Evolutionary conservation across 2,113 vertebrate genomes (phyloP), one percentile per base, ranked within the genome.

Genomic region (Ophiodon elongatus): DNA sequence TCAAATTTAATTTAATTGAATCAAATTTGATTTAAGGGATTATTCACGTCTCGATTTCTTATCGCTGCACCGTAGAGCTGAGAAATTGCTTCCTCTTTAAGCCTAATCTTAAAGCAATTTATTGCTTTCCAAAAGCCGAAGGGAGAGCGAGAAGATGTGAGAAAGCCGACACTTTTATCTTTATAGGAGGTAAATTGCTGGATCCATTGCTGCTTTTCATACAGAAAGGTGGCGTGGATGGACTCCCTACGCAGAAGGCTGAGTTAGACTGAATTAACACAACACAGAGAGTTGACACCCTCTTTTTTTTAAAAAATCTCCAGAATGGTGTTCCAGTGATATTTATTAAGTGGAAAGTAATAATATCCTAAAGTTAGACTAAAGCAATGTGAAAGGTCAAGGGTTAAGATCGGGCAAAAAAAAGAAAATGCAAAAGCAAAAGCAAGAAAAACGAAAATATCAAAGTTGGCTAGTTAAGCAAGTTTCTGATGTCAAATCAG

Each of bases 21-120:
- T 85, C 59, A 76, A 85, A 84, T 81, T 80, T 72, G 65, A 89
- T 83, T 79, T 65, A 45, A 84, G 65, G 66, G 75, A 80, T 90
- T 65, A 70, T 41, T 79, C 54, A 63, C 15, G 2, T 73, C 79
- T 83, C 10, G 43, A 80, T 89, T 80, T 83, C 79, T 88, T 86
- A 88, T 93, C 88, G 14, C 59, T 25, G 52, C 47, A 35, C 59
- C 33, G 8, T 66, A 21, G 52, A 74, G 76, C 85, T 67, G 82
- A 86, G 71, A 85, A 87, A 90, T 86, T 82, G 80, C 88, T 87
- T 90, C 76, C 63, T 77, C 13, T 31, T 75, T 65, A 60, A 9
- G 27, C 8, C 33, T 80, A 87, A 87, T 84, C 89, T 92, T 79
- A 79, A 71, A 65, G 76, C 76, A 85, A 84, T 88, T 83, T 83